Evolutionary conservation across 2,113 vertebrate species (phyloP), one percentile per base, ranked within the genome.

Genomic region (Heterotis niloticus): DNA sequence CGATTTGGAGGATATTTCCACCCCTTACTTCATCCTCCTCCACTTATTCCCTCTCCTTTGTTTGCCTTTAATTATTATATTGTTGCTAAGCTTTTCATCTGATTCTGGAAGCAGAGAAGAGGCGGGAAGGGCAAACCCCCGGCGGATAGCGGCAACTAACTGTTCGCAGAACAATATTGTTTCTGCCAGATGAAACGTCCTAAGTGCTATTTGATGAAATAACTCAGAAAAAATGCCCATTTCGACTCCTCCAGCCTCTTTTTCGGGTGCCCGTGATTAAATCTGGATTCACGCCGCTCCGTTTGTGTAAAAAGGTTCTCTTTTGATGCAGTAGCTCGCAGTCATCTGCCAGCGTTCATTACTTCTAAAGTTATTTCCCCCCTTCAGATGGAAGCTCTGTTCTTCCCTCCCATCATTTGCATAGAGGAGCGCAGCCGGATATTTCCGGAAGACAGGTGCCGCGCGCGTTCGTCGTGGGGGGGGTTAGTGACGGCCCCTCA

Each of bases 311-410:
- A 73, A 73, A 18, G 56, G 51, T 64, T 24, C 44, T 64, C 5
- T 13, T 20, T 18, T 29, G 9, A 28, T 34, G 13, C 60, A 1
- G 54, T 28, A 23, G 71, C 78, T 79, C n/a, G 44, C 57, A 79
- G 69, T 79, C 34, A 78, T 60, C 78, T 64, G 69, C 29, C 34
- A 54, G 59, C n/a, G n/a, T 72, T 79, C 67, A 64, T 72, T 70
- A 79, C 29, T 44, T 79, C 54, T 73, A 64, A 20, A 52, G 59
- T 54, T 54, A 51, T 11, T 29, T 29, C 64, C 28, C 57, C 60
- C 68, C 56, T 20, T 26, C 14, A 24, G 57, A 56, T 26, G 34
- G 78, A 72, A 64, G 67, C 18, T 23, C 44, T 75, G 56, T 72
- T 74, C 62, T 75, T 64, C 70, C 34, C 28, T 78, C 7, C 28